phyloP scores from a whole-genome alignment of 2,113 vertebrate species.

The Misgurnus anguillicaudatus region DNA sequence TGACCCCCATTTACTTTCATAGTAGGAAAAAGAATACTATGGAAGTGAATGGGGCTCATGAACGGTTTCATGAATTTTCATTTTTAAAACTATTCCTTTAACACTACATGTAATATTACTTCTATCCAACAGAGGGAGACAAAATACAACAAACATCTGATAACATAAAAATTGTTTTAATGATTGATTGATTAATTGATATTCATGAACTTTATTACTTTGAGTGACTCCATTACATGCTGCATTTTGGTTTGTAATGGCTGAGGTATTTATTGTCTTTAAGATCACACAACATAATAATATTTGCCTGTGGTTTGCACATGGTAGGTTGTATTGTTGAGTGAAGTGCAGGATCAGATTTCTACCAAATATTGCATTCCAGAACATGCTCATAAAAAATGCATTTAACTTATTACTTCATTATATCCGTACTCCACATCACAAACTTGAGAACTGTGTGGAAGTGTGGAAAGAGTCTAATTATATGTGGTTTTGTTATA shows the following conservation, averaged over 20 bases:
- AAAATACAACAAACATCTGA: background rate
- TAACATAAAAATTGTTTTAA: background rate
- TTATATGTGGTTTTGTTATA: conserved; percentile 68
- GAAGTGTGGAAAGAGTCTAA: conserved; percentile 59
- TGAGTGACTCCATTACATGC: background rate
- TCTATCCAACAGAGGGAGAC: conserved; percentile 45
- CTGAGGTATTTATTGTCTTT: background rate
- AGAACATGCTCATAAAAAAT: background rate
- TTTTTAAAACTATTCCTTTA: no score
- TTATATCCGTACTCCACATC: conserved; percentile 49
- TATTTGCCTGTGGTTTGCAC: no score
- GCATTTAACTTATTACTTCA: conserved; percentile 12
- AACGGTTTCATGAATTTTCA: no score
- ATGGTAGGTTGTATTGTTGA: background rate
- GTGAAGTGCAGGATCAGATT: background rate
- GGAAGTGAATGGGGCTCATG: no score
- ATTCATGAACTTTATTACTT: background rate
- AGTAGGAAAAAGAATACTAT: no score
- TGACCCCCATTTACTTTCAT: no score
- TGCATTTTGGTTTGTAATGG: background rate
- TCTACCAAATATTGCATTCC: background rate
- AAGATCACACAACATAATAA: background rate
- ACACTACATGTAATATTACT: background rate
- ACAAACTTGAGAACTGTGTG: conserved; percentile 65
- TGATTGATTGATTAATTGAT: background rate